Base-by-base conservation (phyloP, 2,888 invertebrate genomes). In the Eilema sororculum region DNA sequence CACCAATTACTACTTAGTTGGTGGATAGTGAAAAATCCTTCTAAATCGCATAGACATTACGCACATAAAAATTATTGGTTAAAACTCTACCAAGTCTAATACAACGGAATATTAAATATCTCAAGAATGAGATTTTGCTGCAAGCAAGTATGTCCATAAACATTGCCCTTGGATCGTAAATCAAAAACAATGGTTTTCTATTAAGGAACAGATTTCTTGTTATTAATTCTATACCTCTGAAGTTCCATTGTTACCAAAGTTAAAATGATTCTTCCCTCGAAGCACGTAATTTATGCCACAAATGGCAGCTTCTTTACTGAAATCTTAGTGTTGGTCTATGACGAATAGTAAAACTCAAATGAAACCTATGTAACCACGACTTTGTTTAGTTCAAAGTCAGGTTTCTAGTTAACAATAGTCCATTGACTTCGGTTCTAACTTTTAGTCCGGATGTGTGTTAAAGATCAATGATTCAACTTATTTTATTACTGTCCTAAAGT, bases 291-390 rank as follows among this genome's bases (percentile, higher is more conserved):
- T 86, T 77, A 75, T 77, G 86, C 90, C 91, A 85, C 91, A 92
- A 91, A 91, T 84, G 77, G 78, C 80, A 78, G 78, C 74, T 84
- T 82, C 84, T 82, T 78, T 72, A 77, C 81, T 72, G 75, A 82
- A 85, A 82, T 79, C 76, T 71, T 78, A 82, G 74, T 46, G 68
- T 75, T 69, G 74, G 72, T 75, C 83, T 84, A 86, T 82, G 87
- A 85, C 87, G 82, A 78, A 84, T 85, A 70, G 85, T 90, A 90
- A 90, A 91, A 84, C 76, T 84, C 80, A 88, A 90, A 90, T 89
- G 88, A 86, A 89, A 86, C 82, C 77, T 81, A 80, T 83, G 83
- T 56, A 16, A 52, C 52, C n/a, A 2, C 30, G 65, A 76, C 86
- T 89, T 87, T 87, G 88, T 86, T 78, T 77, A 71, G 73, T 73